Evolutionary conservation across 2,113 vertebrate species (phyloP), one percentile per base, ranked within the genome.

Genomic region (Nesogale talazaci): DNA sequence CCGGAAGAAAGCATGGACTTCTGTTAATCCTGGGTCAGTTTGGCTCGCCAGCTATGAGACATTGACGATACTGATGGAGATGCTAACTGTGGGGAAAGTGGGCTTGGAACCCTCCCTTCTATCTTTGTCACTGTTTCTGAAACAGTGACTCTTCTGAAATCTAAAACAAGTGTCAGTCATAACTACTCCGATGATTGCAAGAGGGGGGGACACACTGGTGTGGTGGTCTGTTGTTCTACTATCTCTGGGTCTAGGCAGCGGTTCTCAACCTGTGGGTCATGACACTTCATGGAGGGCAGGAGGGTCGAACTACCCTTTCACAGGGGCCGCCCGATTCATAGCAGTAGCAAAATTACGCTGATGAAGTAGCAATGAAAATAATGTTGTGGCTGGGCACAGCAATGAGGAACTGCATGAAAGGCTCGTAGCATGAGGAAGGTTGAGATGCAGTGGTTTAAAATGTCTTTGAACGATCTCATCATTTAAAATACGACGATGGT

Each of bases 161-260:
- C 52, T 93, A 74, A 88, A 86, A 81, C n/a, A 94, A 15, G 23
- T 52, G 27, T 84, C 25, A 86, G 82, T 72, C n/a, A 46, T 65
- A 63, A 72, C 72, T 92, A 59, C 85, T 38, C 77, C 36, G n/a
- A 36, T 25, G 77, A 80, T 87, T 93, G 42, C 52, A 56, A 70
- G n/a, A 38, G 3, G 6, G 22, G 6, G 6, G 72, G 52, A 52
- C 6, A 34, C 3, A 69, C 22, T 34, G 16, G 56, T 19, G 12
- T 12, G 56, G 31, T 34, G 3, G 10, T 22, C 76, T n/a, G 14
- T 23, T 38, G 40, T 22, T 57, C 38, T 89, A 3, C 23, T 88
- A 74, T 85, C 25, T 89, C 22, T 46, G 10, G 42, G 42, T 46
- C 42, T 46, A 46, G 10, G 10, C 42, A 46, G 42, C 10, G 42